Conservation (phyloP, 2,113 vertebrate species). For the Scytalopus superciliaris region DNA sequence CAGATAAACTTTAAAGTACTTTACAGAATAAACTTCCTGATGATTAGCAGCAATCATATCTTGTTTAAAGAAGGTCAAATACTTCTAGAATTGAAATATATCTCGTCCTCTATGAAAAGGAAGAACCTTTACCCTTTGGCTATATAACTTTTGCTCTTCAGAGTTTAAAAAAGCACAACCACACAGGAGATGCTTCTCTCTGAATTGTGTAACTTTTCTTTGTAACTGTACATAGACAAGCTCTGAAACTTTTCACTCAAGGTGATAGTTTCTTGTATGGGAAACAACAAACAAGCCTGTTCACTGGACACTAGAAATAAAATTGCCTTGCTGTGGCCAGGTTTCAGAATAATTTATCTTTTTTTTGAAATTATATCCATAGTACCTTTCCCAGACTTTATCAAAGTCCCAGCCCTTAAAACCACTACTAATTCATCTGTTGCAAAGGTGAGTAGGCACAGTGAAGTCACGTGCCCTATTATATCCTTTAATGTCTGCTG, state of each 20-base stretch:
- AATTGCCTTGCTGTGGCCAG: neutral
- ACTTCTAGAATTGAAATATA: neutral
- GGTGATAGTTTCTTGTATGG: neutral
- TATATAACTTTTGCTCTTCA: neutral
- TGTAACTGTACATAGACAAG: neutral
- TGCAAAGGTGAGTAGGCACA: neutral
- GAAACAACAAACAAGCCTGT: neutral
- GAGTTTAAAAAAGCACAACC: neutral
- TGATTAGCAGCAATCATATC: neutral
- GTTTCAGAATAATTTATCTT: neutral
- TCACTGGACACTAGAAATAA: neutral
- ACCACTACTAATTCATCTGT: neutral
- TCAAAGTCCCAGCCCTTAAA: neutral
- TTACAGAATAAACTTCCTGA: neutral
- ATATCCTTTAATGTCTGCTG: neutral
- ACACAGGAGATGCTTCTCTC: neutral
- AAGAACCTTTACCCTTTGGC: neutral
- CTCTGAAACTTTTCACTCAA: neutral
- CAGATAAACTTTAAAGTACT: neutral
- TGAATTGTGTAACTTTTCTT: neutral
- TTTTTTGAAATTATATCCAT: neutral
- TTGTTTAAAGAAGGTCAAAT: neutral
- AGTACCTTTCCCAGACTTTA: neutral
- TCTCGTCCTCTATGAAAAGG: neutral
- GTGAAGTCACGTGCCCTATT: neutral